Evolutionary conservation across 2,797 vertebrate species (phyloP).

Genomic region (Siniperca obscura): DNA sequence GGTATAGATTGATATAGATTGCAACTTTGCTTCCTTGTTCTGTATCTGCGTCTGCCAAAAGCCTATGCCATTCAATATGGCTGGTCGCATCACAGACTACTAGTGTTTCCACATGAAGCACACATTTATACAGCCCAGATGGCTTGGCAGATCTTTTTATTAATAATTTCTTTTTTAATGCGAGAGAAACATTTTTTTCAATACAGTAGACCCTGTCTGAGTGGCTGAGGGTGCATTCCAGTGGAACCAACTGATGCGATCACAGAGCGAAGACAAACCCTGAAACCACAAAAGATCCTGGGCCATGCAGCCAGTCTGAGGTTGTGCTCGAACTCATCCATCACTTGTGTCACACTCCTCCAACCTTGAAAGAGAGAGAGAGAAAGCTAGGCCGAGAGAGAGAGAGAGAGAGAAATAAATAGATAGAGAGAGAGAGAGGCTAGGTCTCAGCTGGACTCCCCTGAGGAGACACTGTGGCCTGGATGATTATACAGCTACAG

Average conservation of each 20-base stretch:
- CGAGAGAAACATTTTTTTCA: slow-evolving; percentile 45
- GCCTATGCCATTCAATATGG: slow-evolving; percentile 76
- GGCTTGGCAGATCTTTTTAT: slow-evolving; percentile 67
- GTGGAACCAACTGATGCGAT: slow-evolving; percentile 55
- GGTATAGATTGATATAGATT: slow-evolving; percentile 39
- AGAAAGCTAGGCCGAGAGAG: slow-evolving; percentile 43
- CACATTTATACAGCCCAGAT: slow-evolving; percentile 74
- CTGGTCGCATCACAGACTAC: slow-evolving; percentile 61
- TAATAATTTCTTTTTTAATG: slow-evolving; percentile 47
- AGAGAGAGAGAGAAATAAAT: slow-evolving; percentile 42
- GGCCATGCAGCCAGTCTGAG: slow-evolving; percentile 57
- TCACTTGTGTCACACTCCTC: slow-evolving; percentile 72
- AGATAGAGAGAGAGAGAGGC: slow-evolving; percentile 46
- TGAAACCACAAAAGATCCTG: slow-evolving; percentile 67
- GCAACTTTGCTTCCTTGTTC: slow-evolving; percentile 42
- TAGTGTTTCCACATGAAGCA: slow-evolving; percentile 72
- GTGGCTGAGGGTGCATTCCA: slow-evolving; percentile 46
- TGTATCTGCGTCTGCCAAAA: slow-evolving; percentile 66
- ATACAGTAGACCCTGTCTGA: slow-evolving; percentile 46
- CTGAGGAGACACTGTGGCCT: slow-evolving; percentile 77
- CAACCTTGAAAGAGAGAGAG: slow-evolving; percentile 69
- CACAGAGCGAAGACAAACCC: slow-evolving; percentile 55
- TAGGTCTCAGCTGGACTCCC: slow-evolving; percentile 80
- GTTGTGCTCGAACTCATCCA: slow-evolving; percentile 75
- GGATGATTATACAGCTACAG: slow-evolving; percentile 83